Evolutionary conservation across 2,888 invertebrate species (phyloP), one percentile per base, ranked within the genome.

Genomic region (Troglohyphantes excavatus): DNA sequence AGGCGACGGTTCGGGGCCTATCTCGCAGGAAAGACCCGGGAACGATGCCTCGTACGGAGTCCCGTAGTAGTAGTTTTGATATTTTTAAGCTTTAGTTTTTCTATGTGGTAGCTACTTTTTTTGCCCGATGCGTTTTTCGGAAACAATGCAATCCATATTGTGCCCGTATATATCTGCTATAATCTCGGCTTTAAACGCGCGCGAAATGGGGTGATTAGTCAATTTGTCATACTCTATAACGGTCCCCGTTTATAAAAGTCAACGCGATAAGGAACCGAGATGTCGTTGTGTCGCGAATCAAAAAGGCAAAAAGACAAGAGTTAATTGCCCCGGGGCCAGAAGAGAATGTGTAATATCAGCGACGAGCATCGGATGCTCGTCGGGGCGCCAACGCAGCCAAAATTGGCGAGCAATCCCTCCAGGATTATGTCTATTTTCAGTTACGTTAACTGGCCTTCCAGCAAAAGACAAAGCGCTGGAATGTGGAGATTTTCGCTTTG

Each of bases 271-370:
- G 23, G n/a, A 23, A 26, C 65, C 29, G 21, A 82, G 19, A 73
- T 65, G 73, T 73, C 63, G 29, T 53, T 59, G 46, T 61, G 26
- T 63, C 23, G 39, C 53, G 59, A 70, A 82, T 59, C 29, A 83
- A 61, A 63, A 72, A 72, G 61, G 27, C 23, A 72, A 39, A 1
- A 26, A 26, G 26, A 67, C 61, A 19, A 21, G 29, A 83, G 61
- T 39, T 63, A 83, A 61, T 73, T 73, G 73, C 73, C 29, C 65
- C 29, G 83, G 53, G 53, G 17, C 2, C 73, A 46, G 39, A n/a
- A n/a, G n/a, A 65, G 73, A 83, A 83, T 73, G 73, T 46, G 78
- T 78, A 84, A 72, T 86, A 86, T 86, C 86, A 86, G 70, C 68
- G 86, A 78, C 68, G n/a, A 70, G 39, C 78, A 86, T 86, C 86